Conservation (phyloP, 2,888 invertebrate genomes). For the Drosophila lutescens region DNA sequence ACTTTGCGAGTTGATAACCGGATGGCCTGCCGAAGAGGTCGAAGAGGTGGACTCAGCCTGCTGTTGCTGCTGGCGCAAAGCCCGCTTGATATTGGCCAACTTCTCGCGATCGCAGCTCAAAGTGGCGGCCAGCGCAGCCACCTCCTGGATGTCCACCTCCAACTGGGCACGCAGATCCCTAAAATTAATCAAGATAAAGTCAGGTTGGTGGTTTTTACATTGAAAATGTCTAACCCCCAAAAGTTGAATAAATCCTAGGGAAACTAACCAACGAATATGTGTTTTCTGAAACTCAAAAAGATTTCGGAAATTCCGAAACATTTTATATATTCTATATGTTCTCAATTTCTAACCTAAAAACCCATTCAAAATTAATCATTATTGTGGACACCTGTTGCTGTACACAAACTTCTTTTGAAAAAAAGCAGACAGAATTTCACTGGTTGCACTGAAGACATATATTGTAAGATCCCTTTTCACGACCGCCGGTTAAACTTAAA, state of each 20-base stretch:
- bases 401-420: background rate
- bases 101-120: conserved; percentile 82
- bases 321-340: background rate
- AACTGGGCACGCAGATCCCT: conserved; percentile 95
- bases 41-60: conserved; percentile 14
- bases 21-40: background rate
- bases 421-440: background rate
- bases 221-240: background rate
- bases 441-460: too few relatives aligned
- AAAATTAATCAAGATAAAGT: background rate
- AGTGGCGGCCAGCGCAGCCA: conserved; percentile 81
- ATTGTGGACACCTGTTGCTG: background rate
- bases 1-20: conserved; percentile 54
- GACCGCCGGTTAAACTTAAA: too few relatives aligned
- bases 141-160: conserved; percentile 87
- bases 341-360: too few relatives aligned
- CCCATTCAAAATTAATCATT: too few relatives aligned
- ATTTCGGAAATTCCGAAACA: background rate
- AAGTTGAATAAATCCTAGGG: background rate
- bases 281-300: background rate
- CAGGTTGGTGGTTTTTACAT: background rate
- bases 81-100: conserved; percentile 76
- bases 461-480: too few relatives aligned
- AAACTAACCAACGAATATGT: background rate
- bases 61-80: conserved; percentile 83